Base-by-base conservation (phyloP, 2,797 vertebrate species). In the Galaxias olidus region DNA sequence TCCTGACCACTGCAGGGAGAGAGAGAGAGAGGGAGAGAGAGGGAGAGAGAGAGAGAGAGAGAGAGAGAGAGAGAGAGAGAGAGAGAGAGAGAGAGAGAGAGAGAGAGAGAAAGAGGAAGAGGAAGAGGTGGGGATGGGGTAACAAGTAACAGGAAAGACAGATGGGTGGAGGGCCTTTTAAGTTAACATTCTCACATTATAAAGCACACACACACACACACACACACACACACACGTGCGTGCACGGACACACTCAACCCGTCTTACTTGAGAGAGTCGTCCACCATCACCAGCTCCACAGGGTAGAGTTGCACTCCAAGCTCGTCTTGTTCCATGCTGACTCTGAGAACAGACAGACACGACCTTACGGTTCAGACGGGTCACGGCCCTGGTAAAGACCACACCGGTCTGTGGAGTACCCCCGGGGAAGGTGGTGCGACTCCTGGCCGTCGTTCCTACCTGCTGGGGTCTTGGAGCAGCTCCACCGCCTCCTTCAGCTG, bases 401-500 rank as follows among this genome's bases (percentile, higher is more conserved):
- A 56, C 54, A 56, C 30, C 40, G 10, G 10, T 9, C 14, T 15
- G 49, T 51, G n/a, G 3, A 30, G 30, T 3, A 30, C 6, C 30
- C 30, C 2, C 30, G 6, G 30, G 30, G 30, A 30, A 5, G 4
- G 57, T 1, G 6, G 20, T 10, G 48, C n/a, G 3, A 19, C 40
- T n/a, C 54, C 17, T 12, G 13, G 44, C 0, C 13, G 13, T 12
- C 59, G 20, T 14, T 15, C 74, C 51, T 79, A 96, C 96, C 95
- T 94, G 83, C 75, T 89, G 49, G 95, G 89, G 74, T 95, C 93
- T 50, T 96, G 95, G 71, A 95, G 89, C 73, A 96, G 88, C 81
- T 94, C 92, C 77, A 95, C 94, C 0, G 94, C 95, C 76, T 95
- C 94, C 83, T 94, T 93, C 68, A 96, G 89, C 79, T 95, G 94